Conservation (phyloP, 2,797 vertebrate genomes). For the Anisognathus igniventris region DNA sequence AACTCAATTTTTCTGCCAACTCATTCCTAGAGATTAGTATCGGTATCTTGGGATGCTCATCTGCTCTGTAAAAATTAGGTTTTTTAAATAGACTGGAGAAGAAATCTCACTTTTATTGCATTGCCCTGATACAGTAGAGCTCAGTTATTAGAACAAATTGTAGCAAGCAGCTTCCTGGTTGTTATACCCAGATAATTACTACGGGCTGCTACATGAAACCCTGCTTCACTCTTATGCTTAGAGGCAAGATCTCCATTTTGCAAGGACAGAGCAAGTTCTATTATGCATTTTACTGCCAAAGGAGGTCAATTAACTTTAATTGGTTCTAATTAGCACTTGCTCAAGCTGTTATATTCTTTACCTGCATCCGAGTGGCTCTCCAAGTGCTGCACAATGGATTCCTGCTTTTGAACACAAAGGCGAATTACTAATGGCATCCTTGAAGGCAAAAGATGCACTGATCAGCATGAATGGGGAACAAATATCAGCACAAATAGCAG, state of each 20-base stretch:
- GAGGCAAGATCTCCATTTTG: conserved; percentile 52
- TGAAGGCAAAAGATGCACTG: conserved; percentile 54
- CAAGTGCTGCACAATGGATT: conserved; percentile 52
- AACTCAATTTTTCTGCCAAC: conserved; percentile 27
- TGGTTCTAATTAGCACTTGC: conserved; percentile 66
- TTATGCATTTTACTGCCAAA: conserved; percentile 52
- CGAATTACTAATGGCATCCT: conserved; percentile 58
- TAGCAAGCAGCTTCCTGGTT: not conserved
- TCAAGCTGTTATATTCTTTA: conserved; percentile 63
- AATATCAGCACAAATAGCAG: not conserved
- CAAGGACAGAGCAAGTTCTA: conserved; percentile 60
- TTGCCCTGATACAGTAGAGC: not conserved
- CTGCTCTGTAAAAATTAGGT: conserved; percentile 22
- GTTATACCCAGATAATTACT: conserved; percentile 25
- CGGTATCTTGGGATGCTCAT: conserved; percentile 17
- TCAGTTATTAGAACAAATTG: conserved; percentile 37
- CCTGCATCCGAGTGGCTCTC: conserved; percentile 61
- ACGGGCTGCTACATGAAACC: conserved; percentile 11
- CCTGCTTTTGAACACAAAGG: conserved; percentile 51
- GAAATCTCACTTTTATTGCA: conserved; percentile 17
- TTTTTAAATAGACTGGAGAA: conserved; percentile 8
- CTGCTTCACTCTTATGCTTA: not conserved
- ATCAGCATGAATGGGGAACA: conserved; percentile 44
- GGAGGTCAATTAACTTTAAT: conserved; percentile 69
- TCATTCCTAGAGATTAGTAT: conserved; percentile 29